A percentile compares a stretch with the other conserved stretches of the same genome.
Evolutionary conservation across 2,113 vertebrate species (phyloP).

Genomic region (Spermophilus dauricus): DNA sequence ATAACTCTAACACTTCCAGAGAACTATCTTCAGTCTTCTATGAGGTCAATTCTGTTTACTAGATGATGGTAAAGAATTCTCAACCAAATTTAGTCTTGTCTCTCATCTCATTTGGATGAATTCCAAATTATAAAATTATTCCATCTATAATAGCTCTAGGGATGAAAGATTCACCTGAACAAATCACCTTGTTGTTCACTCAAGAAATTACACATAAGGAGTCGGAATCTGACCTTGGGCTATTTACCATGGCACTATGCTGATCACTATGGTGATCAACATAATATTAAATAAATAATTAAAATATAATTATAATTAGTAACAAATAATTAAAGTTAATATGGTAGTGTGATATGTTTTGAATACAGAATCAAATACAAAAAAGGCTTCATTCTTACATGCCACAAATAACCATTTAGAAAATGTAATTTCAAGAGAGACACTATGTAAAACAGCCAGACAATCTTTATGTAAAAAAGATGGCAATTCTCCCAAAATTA

Average conservation of each 20-base stretch:
- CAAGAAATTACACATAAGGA: background rate
- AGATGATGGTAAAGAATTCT: conserved; percentile 28
- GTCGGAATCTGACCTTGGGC: background rate
- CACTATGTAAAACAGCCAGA: background rate
- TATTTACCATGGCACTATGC: background rate
- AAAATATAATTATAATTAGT: too few relatives aligned
- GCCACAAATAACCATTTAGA: background rate
- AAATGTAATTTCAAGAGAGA: background rate
- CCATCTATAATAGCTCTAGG: background rate
- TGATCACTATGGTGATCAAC: background rate
- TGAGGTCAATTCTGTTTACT: background rate
- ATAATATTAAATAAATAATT: too few relatives aligned
- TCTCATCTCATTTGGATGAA: background rate
- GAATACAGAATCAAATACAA: background rate
- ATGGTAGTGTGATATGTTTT: background rate
- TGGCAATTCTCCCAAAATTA: background rate
- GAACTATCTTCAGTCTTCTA: background rate
- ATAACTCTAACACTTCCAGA: background rate
- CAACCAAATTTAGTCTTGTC: conserved; percentile 3
- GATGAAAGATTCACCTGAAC: conserved; percentile 41
- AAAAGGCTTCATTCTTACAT: background rate
- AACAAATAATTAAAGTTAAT: background rate
- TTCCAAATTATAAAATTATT: background rate
- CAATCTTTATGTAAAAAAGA: background rate
- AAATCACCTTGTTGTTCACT: conserved; percentile 14